Base-by-base conservation (phyloP, 2,797 vertebrate species). In the Dermochelys coriacea region DNA sequence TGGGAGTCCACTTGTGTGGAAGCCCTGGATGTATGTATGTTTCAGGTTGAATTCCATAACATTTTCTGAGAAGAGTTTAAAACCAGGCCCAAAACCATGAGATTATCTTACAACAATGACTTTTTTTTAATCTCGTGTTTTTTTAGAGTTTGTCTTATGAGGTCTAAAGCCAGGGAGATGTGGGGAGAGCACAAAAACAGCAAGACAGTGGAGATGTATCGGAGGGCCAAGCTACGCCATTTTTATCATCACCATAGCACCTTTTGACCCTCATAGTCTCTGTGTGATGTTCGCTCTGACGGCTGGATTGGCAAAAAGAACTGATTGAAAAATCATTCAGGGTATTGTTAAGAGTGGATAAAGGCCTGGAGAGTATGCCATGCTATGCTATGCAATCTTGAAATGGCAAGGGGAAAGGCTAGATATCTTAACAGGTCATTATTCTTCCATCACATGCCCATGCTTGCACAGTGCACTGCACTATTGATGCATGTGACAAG, bases 401-500 rank as follows among this genome's bases (percentile, higher is more conserved):
- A 6, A 81, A 16, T 9, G 41, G 47, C 9, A 57, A 19, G 55
- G 12, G 11, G 82, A 31, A 1, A 41, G 27, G 10, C 2, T 21
- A 45, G 3, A 0, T 14, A 19, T 47, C 83, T 91, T 83, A 55
- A 18, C 12, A 91, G 37, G 27, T 64, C 12, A 37, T 85, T n/a
- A 41, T 85, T 91, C 88, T 59, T 14, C 15, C n/a, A 1, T 90
- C 27, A 27, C 5, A 34, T 84, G 88, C 68, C 9, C 2, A 80
- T 86, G 6, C 80, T 90, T 82, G 85, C 41, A 85, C 19, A 71
- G 83, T 89, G 25, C 2, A 16, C 57, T 87, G 81, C 29, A 50
- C 57, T 77, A n/a, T 16, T 57, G 52, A 68, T 81, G n/a, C 14
- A 1, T 0, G 2, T 3, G 47, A 64, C 0, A 4, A n/a, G n/a